These are phyloP conservation scores for Zapus hudsonius DNA, from an alignment of 2,113 vertebrate genomes.

Conservation along the genomic window DNA sequence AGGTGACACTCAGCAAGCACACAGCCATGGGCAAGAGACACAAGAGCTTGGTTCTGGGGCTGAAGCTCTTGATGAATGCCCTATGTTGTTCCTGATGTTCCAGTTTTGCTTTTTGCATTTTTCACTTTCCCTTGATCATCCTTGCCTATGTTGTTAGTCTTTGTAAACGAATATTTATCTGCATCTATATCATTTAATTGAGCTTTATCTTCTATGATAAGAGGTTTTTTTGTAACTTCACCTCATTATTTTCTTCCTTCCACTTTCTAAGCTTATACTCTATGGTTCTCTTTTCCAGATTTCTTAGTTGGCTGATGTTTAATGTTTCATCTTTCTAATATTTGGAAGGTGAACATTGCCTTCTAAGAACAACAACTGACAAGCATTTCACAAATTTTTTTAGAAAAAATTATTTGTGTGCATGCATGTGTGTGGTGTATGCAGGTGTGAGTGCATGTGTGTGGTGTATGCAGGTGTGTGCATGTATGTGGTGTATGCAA, in stretches of 20 bases:
- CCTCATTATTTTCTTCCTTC: background rate
- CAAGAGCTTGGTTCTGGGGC: accelerated
- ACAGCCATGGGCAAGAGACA: background rate
- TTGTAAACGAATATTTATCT: background rate
- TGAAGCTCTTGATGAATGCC: background rate
- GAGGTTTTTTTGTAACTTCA: background rate
- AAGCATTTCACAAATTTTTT: background rate
- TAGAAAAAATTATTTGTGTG: too few relatives aligned
- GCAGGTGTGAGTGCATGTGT: too few relatives aligned
- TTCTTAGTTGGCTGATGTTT: background rate
- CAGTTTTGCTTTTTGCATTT: background rate
- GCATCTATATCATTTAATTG: background rate
- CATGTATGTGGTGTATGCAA: too few relatives aligned
- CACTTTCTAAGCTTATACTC: background rate
- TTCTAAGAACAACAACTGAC: background rate
- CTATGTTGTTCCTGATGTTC: background rate
- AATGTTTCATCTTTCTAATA: background rate
- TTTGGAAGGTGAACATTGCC: background rate
- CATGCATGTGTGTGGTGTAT: too few relatives aligned
- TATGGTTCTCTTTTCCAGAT: background rate
- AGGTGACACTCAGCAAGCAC: background rate
- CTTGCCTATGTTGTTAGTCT: background rate
- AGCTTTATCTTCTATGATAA: background rate
- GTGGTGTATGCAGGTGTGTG: too few relatives aligned
- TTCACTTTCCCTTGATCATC: conserved; percentile 6